A percentile compares a stretch with the other conserved stretches of the same genome.
Evolutionary conservation across 2,113 vertebrate species (phyloP).

Genomic region (Siniperca chuatsi): DNA sequence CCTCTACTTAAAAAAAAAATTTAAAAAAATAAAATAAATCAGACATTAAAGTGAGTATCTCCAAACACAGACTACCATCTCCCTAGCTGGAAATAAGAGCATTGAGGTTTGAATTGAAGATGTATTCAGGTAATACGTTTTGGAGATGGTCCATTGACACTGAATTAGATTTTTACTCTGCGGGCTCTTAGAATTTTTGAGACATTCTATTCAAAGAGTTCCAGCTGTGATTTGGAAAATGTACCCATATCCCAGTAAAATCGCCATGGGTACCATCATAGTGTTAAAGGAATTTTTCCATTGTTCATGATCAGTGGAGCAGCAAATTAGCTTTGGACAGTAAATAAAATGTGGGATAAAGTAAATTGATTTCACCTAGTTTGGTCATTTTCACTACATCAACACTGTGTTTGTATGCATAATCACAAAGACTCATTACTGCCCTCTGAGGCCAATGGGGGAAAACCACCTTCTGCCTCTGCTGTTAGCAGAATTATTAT

Average conservation of each 20-base stretch:
- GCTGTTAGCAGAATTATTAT: too few relatives aligned
- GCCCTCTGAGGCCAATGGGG: neutral
- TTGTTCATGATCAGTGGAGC: constrained; percentile 31
- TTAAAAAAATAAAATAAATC: neutral
- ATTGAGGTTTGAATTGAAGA: constrained; percentile 30
- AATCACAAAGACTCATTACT: neutral
- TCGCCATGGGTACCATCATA: neutral
- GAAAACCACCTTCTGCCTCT: neutral
- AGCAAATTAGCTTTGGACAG: neutral
- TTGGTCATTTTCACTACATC: neutral
- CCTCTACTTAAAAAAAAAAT: neutral
- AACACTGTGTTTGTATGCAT: neutral
- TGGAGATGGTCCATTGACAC: constrained; percentile 50
- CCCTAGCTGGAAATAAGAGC: constrained; percentile 22
- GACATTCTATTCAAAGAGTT: constrained; percentile 44
- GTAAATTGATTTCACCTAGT: neutral
- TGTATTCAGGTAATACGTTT: constrained; percentile 34
- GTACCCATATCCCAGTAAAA: constrained; percentile 12
- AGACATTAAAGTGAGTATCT: neutral
- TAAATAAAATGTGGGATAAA: neutral
- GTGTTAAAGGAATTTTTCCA: neutral
- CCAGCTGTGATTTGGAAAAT: constrained; percentile 28
- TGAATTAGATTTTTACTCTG: constrained; percentile 43
- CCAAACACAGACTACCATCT: constrained; percentile 1
- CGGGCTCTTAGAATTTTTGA: constrained; percentile 18